phyloP scores from a whole-genome alignment of 2,888 invertebrate species.

The Meiosimyza platycephala region DNA sequence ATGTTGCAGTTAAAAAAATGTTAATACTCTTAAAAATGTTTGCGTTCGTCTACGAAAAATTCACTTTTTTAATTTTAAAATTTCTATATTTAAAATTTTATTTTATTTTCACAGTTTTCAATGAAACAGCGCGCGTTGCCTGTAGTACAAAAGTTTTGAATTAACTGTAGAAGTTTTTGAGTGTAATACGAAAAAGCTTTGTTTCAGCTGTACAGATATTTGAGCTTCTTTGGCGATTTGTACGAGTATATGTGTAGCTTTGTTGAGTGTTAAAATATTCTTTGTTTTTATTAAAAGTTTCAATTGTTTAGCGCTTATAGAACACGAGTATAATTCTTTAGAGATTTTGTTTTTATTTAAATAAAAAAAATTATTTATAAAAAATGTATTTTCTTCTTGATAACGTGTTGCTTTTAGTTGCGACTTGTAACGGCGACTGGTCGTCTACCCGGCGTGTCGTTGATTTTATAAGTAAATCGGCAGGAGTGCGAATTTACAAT shows the following conservation, averaged over 20 bases:
- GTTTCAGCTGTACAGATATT: slow-evolving; percentile 4
- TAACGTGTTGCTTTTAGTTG: slow-evolving; percentile 43
- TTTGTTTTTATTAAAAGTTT: slow-evolving; percentile 3
- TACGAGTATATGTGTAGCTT: slow-evolving; percentile 8
- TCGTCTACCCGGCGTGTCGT: slow-evolving; percentile 71
- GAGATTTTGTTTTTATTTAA: slow-evolving; percentile 31
- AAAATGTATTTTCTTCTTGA: slow-evolving; percentile 23
- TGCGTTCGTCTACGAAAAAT: slow-evolving; percentile 18
- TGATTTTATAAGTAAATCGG: slow-evolving; percentile 57
- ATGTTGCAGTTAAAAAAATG: slow-evolving; percentile 34
- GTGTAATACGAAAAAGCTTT: slow-evolving; percentile 13
- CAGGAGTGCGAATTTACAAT: neutral
- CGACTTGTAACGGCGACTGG: slow-evolving; percentile 71
- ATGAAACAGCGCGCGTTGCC: neutral
- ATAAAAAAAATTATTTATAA: slow-evolving; percentile 21
- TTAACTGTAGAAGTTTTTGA: slow-evolving; percentile 11
- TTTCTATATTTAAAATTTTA: slow-evolving; percentile 15
- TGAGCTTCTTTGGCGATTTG: slow-evolving; percentile 33
- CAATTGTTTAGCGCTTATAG: slow-evolving; percentile 10
- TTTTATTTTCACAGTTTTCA: slow-evolving; percentile 9
- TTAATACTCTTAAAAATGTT: slow-evolving; percentile 29
- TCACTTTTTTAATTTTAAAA: slow-evolving; percentile 18
- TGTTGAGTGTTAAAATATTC: neutral
- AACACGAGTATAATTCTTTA: slow-evolving; percentile 35
- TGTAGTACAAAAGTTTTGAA: slow-evolving; percentile 28